Conservation (phyloP, 2,888 invertebrate species). For the Gasteruption jaculator region DNA sequence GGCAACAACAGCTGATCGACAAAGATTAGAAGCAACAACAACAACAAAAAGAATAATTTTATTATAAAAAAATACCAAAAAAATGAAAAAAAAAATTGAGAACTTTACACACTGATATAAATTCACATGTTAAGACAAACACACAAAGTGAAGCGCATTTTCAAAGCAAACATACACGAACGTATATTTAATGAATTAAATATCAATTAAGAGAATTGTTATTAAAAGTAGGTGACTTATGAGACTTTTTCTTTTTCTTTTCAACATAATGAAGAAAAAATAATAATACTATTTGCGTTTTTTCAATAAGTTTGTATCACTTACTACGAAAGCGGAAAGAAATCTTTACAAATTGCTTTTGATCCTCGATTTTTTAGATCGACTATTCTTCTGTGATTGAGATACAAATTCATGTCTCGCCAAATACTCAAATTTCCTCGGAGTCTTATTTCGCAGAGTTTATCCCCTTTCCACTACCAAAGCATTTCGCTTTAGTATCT, state of each 20-base stretch:
- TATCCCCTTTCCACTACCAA: too few relatives aligned
- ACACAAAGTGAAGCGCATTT: constrained; percentile 38
- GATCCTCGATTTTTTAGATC: too few relatives aligned
- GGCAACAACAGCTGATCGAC: constrained; percentile 65
- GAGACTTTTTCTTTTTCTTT: constrained; percentile 36
- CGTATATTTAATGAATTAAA: constrained; percentile 30
- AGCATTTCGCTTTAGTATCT: too few relatives aligned
- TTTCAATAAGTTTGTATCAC: too few relatives aligned
- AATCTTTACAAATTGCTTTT: too few relatives aligned
- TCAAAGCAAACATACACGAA: constrained; percentile 32
- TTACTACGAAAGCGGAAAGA: too few relatives aligned
- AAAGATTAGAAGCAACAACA: constrained; percentile 60
- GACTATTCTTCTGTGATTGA: too few relatives aligned
- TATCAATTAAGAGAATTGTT: constrained; percentile 27
- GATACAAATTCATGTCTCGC: too few relatives aligned
- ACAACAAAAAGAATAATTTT: constrained; percentile 57
- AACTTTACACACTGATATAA: too few relatives aligned
- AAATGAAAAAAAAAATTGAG: constrained; percentile 52
- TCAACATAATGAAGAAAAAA: constrained; percentile 34
- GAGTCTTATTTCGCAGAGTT: too few relatives aligned
- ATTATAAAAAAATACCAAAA: constrained; percentile 57
- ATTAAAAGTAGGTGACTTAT: constrained; percentile 31
- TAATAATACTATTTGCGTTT: constrained; percentile 26
- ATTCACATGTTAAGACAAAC: constrained; percentile 18
- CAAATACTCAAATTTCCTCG: too few relatives aligned